A percentile compares a stretch with the other conserved stretches of the same genome.
Conservation (phyloP, 2,888 invertebrate genomes). For the Pseudanteris insignis region DNA sequence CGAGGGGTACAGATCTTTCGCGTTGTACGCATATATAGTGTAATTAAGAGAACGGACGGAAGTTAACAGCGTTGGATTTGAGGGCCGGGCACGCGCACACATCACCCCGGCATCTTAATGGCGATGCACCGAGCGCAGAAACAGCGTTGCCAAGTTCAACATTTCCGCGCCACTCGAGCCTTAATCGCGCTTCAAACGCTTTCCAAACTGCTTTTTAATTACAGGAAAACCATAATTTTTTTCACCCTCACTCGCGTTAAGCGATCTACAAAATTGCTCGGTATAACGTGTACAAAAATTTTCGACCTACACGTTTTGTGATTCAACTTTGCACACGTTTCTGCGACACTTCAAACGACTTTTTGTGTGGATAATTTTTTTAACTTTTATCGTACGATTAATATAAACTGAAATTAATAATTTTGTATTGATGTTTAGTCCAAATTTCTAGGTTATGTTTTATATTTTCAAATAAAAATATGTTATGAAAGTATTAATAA, state of each 20-base stretch:
- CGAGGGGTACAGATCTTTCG: constrained; percentile 32
- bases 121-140: constrained; percentile 14
- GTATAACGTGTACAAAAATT: constrained; percentile 18
- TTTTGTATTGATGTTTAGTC: too few species aligned
- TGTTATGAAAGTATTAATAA: too few species aligned
- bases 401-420: too few species aligned
- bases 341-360: too few species aligned
- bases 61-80: constrained; percentile 41
- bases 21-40: constrained; percentile 32
- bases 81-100: constrained; percentile 40
- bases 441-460: too few species aligned
- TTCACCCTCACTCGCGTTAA: not conserved
- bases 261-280: constrained; percentile 11
- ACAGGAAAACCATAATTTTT: constrained; percentile 32
- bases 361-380: too few species aligned
- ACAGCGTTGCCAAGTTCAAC: constrained; percentile 36
- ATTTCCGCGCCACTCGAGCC: constrained; percentile 25
- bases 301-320: constrained; percentile 2
- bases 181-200: constrained; percentile 32
- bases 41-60: constrained; percentile 44
- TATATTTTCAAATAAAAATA: too few species aligned
- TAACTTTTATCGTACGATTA: too few species aligned
- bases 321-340: too few species aligned
- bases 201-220: constrained; percentile 37
- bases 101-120: constrained; percentile 41